Base-by-base conservation (phyloP, 2,888 invertebrate genomes). In the Troides oblongomaculatus region DNA sequence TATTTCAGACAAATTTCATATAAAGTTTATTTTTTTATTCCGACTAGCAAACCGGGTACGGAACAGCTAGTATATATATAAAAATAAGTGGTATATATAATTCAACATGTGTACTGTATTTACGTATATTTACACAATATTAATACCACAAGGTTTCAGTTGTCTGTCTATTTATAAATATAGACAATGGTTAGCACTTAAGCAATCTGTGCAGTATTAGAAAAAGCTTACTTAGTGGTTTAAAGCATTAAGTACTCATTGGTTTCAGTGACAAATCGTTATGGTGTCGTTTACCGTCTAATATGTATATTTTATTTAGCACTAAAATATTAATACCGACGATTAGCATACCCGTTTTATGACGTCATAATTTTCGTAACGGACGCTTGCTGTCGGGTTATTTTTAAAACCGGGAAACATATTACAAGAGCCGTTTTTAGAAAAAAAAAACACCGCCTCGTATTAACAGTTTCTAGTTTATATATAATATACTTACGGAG, bases 251-350 rank as follows among this genome's bases (percentile, higher is more conserved):
- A 30, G 23, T 59, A 17, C 23, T 59, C 30, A 30, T 30, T 1
- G 30, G 30, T 21, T 62, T 46, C 21, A 62, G 62, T 62, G 23
- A 64, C 53, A 39, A 12, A 30, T 64, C 64, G n/a, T 64, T n/a
- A 39, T 21, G 23, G 8, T 57, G 14, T 2, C 57, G 17, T 57
- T 39, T 17, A 57, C 57, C 56, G 50, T 53, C 30, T 56, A 17
- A 21, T 73, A 56, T 36, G 59, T 58, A 25, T 58, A 58, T 65
- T 65, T 65, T 65, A 59, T 65, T 46, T 58, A 25, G 39, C 39
- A 2, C 17, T 23, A n/a, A 25, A 58, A 46, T 43, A 57, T 65
- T 36, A 65, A 58, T 65, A 46, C 39, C 10, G 39, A 58, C 46
- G 64, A 23, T 23, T 21, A 58, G 14, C 58, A 57, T 57, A 46